Evolutionary conservation across 2,888 invertebrate species (phyloP).

Genomic region (Zaprionus lineosus): DNA sequence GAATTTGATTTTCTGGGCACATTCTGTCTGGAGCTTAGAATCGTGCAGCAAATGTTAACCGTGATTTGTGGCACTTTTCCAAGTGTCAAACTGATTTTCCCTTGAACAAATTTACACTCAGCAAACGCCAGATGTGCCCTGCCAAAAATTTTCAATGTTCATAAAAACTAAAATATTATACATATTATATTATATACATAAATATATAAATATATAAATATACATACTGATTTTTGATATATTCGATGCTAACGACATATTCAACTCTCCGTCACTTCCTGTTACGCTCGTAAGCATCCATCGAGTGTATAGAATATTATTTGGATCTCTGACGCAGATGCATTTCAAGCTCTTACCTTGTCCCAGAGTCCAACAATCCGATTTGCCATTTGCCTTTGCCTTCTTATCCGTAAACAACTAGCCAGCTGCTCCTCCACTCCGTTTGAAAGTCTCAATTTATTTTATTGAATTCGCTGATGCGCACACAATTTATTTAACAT

Average conservation of each 20-base stretch:
- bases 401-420: conserved; percentile 16
- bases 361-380: conserved; percentile 1
- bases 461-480: conserved; percentile 65
- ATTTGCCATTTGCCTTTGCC: conserved; percentile 8
- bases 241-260: background rate
- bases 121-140: conserved; percentile 36
- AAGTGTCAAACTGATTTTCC: conserved; percentile 60
- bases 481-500: conserved; percentile 61
- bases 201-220: no score
- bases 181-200: no score
- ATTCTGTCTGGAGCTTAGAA: conserved; percentile 42
- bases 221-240: conserved; percentile 17
- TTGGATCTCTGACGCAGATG: conserved; percentile 8
- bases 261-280: background rate
- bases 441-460: conserved; percentile 60
- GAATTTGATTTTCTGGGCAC: conserved; percentile 59
- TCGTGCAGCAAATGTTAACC: conserved; percentile 60
- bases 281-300: background rate
- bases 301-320: background rate
- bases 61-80: conserved; percentile 62
- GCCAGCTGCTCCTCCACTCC: conserved; percentile 38
- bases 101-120: conserved; percentile 47
- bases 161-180: conserved; percentile 11
- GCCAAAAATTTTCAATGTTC: background rate
- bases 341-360: conserved; percentile 18